Base-by-base conservation (phyloP, 2,797 vertebrate genomes). In the Diglossa cyanea region DNA sequence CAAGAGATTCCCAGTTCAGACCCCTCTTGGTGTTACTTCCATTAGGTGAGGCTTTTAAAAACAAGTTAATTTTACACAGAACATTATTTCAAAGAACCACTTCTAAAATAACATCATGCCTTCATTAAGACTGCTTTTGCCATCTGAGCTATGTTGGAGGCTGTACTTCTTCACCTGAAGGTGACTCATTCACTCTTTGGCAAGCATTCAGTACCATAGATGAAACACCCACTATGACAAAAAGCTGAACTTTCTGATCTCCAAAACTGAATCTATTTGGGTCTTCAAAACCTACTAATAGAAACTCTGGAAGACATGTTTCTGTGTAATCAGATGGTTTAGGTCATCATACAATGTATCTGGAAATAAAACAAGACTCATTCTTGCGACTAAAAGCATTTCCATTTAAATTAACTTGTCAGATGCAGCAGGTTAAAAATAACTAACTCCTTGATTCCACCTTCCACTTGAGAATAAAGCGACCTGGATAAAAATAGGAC, bases 301-400 rank as follows among this genome's bases (percentile, higher is more conserved):
- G 33, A 94, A 57, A 66, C 71, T 55, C 47, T 82, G 67, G 86
- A 74, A 93, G 51, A 92, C 53, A 67, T 12, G 54, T 65, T 54
- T 86, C 54, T 40, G 24, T 40, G 35, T 82, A 86, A 89, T 89
- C 55, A 89, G 81, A 91, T 63, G 58, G 77, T 92, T 88, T 94
- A 76, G 86, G 91, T 63, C 57, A 94, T 81, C 67, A 92, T 26
- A 93, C 24, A 79, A 92, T 79, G 68, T 78, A 95, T 73, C 50
- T 92, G 88, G 94, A 97, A 97, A 97, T 86, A 97, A 97, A 98
- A 66, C 84, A 97, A 97, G 95, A 90, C 83, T 93, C 72, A 37
- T 94, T 83, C 85, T 75, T 26, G 86, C 0, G 0, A 93, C 45
- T 84, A 94, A 95, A 93, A 93, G 57, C 67, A 90, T 90, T 96